phyloP scores from a whole-genome alignment of 2,888 invertebrate species.

The Piscicola geometra region DNA sequence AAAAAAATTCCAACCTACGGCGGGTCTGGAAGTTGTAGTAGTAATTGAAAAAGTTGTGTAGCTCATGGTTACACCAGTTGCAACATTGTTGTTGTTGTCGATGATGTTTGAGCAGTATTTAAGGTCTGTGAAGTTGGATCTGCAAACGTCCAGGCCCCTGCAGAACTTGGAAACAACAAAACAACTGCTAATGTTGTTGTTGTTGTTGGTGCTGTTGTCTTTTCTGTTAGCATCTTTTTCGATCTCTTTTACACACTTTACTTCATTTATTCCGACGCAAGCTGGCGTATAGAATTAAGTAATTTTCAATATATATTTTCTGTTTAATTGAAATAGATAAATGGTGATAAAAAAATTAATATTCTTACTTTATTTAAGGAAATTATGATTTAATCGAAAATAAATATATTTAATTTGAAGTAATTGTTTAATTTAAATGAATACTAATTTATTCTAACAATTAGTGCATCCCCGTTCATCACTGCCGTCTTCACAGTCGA shows the following conservation, averaged over 20 bases:
- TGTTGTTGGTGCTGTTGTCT: too few relatives aligned
- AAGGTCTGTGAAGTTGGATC: neutral
- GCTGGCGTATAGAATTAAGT: neutral
- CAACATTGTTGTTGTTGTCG: neutral
- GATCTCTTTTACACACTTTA: neutral
- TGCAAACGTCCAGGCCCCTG: constrained; percentile 8
- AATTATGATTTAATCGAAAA: neutral
- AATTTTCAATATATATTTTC: neutral
- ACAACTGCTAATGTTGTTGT: neutral
- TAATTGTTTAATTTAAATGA: too few relatives aligned
- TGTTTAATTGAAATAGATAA: too few relatives aligned
- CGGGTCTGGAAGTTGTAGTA: neutral
- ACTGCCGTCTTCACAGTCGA: constrained; percentile 21
- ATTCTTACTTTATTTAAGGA: too few relatives aligned
- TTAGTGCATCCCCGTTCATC: constrained; percentile 11
- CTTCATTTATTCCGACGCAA: neutral
- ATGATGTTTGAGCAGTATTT: neutral
- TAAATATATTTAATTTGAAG: neutral
- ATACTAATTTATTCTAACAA: too few relatives aligned
- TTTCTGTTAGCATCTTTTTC: too few relatives aligned
- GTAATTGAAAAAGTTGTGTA: too few relatives aligned
- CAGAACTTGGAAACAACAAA: neutral
- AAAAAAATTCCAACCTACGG: too few relatives aligned
- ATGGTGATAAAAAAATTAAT: too few relatives aligned
- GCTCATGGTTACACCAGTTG: too few relatives aligned